Percentiles rank a stretch among this genome's conserved stretches.
Evolutionary conservation across 2,797 vertebrate species (phyloP).

Genomic region (Menidia menidia): DNA sequence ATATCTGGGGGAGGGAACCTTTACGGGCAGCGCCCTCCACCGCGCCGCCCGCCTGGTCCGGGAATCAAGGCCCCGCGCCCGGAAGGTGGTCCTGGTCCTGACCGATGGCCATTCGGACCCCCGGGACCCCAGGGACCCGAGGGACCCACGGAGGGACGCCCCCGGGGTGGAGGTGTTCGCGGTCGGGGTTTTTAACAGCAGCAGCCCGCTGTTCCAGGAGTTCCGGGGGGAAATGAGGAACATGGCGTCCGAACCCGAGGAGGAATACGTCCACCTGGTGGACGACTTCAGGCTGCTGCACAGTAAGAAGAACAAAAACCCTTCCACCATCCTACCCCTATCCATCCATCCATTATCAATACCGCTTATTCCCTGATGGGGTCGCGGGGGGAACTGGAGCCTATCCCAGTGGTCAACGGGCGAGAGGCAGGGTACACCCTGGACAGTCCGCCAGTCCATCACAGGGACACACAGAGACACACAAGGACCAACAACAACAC

Average conservation of each 20-base stretch:
- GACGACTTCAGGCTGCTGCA: slow-evolving; percentile 81
- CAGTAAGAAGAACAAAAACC: slow-evolving; percentile 56
- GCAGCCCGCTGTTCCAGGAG: slow-evolving; percentile 74
- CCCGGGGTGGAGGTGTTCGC: slow-evolving; percentile 86
- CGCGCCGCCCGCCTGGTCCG: slow-evolving; percentile 79
- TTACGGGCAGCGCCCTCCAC: slow-evolving; percentile 85
- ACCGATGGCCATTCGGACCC: slow-evolving; percentile 86
- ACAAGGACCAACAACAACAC: too few species aligned
- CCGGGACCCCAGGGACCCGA: slow-evolving; percentile 73
- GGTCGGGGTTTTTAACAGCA: slow-evolving; percentile 84
- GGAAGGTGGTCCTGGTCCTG: slow-evolving; percentile 86
- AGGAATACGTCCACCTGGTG: slow-evolving; percentile 85
- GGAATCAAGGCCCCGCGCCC: slow-evolving; percentile 70
- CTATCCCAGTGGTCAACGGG: too few species aligned
- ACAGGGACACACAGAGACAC: too few species aligned
- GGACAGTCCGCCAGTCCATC: too few species aligned
- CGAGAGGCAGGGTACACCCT: too few species aligned
- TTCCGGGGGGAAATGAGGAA: slow-evolving; percentile 86
- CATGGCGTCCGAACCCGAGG: slow-evolving; percentile 86
- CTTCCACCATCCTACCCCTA: too few species aligned
- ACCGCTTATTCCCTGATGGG: too few species aligned
- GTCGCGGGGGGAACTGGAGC: too few species aligned
- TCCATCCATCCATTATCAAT: too few species aligned
- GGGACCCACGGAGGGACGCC: slow-evolving; percentile 65
- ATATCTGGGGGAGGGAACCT: slow-evolving; percentile 89